A percentile compares a stretch with the other conserved stretches of the same genome.
phyloP scores from a whole-genome alignment of 2,113 vertebrate genomes.

The Crotalus viridis region DNA sequence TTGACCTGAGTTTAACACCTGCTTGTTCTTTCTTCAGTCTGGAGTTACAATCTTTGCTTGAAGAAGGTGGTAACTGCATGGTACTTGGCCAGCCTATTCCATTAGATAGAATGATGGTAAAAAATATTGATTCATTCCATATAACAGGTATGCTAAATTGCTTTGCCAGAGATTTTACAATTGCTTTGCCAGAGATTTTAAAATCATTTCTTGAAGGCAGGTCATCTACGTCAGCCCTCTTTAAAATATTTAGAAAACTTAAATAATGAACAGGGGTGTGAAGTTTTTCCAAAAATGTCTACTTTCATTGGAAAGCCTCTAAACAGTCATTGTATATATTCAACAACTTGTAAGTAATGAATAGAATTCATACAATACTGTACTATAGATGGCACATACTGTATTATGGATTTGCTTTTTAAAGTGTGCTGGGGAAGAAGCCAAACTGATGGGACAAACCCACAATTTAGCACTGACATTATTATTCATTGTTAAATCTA shows the following conservation, averaged over 20 bases:
- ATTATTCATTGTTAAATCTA: not conserved
- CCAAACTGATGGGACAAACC: not conserved
- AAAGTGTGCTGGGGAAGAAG: not conserved
- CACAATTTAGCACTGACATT: not conserved
- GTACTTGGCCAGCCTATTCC: slow-evolving; percentile 88
- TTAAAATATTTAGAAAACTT: not conserved
- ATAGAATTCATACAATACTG: not conserved
- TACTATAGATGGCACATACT: not conserved
- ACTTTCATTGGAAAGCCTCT: not conserved
- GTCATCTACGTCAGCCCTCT: not conserved
- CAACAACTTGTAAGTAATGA: not conserved
- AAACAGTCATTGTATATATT: not conserved
- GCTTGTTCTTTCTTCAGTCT: slow-evolving; percentile 73
- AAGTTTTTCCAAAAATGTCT: not conserved
- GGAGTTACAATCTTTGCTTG: slow-evolving; percentile 82
- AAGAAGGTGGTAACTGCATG: slow-evolving; percentile 81
- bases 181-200: not conserved
- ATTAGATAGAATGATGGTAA: slow-evolving; percentile 82
- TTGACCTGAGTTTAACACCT: slow-evolving; percentile 65
- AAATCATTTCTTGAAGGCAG: not conserved
- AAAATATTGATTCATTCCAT: slow-evolving; percentile 73
- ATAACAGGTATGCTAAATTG: slow-evolving; percentile 54
- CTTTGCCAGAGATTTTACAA: rapidly evolving
- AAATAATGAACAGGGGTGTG: not conserved
- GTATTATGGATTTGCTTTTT: not conserved